phyloP scores from a whole-genome alignment of 1,140 invertebrate species.

The Temnothorax nylanderi region DNA sequence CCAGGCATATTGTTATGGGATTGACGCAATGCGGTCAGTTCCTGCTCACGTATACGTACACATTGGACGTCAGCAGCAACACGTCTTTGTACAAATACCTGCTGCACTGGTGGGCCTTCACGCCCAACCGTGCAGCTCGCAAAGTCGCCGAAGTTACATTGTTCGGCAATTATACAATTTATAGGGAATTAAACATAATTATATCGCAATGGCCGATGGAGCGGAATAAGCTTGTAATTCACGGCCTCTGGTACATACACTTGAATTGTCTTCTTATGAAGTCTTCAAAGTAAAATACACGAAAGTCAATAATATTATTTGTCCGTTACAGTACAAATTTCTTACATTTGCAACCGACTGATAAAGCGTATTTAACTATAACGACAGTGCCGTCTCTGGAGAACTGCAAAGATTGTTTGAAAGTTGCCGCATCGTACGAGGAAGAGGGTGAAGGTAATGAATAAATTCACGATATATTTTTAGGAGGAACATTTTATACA shows the following conservation, averaged over 20 bases:
- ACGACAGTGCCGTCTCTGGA: constrained; percentile 87
- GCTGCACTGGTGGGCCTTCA: constrained; percentile 91
- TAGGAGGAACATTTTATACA: too few relatives aligned
- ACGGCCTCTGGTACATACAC: constrained; percentile 88
- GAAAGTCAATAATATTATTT: constrained; percentile 35
- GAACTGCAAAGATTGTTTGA: constrained; percentile 87
- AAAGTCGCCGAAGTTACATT: constrained; percentile 90
- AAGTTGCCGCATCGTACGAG: constrained; percentile 87
- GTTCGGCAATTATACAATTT: constrained; percentile 89
- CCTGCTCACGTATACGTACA: constrained; percentile 94
- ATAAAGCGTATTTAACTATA: constrained; percentile 87
- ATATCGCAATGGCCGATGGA: constrained; percentile 91
- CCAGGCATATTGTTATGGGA: constrained; percentile 95
- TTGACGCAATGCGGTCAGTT: constrained; percentile 97
- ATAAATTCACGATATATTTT: constrained; percentile 33
- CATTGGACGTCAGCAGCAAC: constrained; percentile 86
- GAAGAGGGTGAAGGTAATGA: constrained; percentile 86
- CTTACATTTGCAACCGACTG: constrained; percentile 81
- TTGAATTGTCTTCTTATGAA: constrained; percentile 10
- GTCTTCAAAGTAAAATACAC: not conserved
- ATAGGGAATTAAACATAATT: constrained; percentile 87
- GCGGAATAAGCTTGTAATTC: constrained; percentile 88
- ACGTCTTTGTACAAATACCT: constrained; percentile 86
- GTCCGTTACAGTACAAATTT: constrained; percentile 76
- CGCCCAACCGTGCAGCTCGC: constrained; percentile 87